Evolutionary conservation across 2,888 invertebrate genomes (phyloP), one percentile per base, ranked within the genome.

Genomic region (Agonopterix subpropinquella): DNA sequence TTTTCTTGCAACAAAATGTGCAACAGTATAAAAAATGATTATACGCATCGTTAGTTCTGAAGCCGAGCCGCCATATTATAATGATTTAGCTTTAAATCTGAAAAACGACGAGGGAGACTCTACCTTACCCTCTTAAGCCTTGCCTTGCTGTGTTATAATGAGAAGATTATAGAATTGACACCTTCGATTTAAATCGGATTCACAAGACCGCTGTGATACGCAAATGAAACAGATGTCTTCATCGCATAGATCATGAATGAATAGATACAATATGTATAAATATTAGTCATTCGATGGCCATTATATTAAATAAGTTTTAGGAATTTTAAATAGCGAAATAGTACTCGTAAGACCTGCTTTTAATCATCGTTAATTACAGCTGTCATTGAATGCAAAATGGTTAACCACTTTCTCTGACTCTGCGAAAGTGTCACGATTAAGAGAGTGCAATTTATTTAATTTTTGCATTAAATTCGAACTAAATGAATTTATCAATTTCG

Each of bases 371-470:
- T 44, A 39, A 39, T 39, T 39, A 41, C 11, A 11, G 9, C 18
- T 42, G 4, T 18, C 49, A 42, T 36, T 49, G 8, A 42, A 49
- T 42, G 41, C 36, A 8, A 28, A 28, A 28, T 28, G 28, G 28
- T 28, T 44, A 36, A 45, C 45, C 37, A 45, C 49, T 49, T 49
- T 49, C 49, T 45, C 45, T 42, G 36, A 9, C 37, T 5, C 28
- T 13, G 43, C 39, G 49, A 37, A 47, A 46, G 39, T 39, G n/a
- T 39, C 9, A 39, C 39, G 41, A 35, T 10, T 28, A 37, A 11
- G 36, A 18, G 5, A 11, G 10, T 11, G 18, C 35, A 44, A 35
- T 28, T 28, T 44, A n/a, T n/a, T 35, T 35, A 35, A 35, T 44
- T n/a, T 8, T 2, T 13, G n/a, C 4, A 35, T 1, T 18, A n/a